Percentiles rank a stretch among this genome's conserved stretches.
Conservation (phyloP, 2,113 vertebrate species). For the Sphaerodactylus townsendi region DNA sequence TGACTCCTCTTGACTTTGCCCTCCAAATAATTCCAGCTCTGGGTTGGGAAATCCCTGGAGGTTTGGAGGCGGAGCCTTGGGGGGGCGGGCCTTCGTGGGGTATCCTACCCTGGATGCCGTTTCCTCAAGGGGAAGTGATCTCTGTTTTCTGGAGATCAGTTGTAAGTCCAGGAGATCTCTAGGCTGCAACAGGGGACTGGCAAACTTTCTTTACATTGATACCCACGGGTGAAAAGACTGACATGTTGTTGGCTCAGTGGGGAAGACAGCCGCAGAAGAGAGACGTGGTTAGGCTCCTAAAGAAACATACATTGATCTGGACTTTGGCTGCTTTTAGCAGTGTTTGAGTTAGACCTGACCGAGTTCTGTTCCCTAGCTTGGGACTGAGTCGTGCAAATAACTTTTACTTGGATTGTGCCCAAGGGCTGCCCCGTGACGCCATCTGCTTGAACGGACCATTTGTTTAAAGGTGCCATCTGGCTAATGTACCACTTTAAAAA, state of each 20-base stretch:
- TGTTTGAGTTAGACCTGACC: neutral
- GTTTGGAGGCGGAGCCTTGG: too few species aligned
- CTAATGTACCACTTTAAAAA: constrained; percentile 6
- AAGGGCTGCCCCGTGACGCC: neutral
- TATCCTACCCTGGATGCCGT: too few species aligned
- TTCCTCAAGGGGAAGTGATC: too few species aligned
- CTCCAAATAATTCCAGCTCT: too few species aligned
- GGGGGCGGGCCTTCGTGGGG: too few species aligned
- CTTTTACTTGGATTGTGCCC: neutral
- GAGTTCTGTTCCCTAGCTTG: neutral
- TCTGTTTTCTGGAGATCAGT: too few species aligned
- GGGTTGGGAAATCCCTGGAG: too few species aligned
- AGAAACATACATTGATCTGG: neutral
- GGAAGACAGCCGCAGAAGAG: neutral
- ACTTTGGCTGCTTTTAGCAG: neutral
- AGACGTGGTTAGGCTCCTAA: neutral
- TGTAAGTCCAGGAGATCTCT: too few species aligned
- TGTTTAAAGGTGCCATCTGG: constrained; percentile 19
- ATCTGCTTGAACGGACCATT: neutral
- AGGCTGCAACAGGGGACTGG: too few species aligned
- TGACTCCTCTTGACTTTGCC: too few species aligned
- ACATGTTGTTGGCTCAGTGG: neutral
- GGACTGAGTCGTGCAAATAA: neutral
- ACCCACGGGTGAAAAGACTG: neutral
- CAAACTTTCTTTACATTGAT: too few species aligned